These are phyloP conservation scores for Hyperopisus bebe DNA, from an alignment of 2,113 vertebrate genomes.

Conservation along the genomic window DNA sequence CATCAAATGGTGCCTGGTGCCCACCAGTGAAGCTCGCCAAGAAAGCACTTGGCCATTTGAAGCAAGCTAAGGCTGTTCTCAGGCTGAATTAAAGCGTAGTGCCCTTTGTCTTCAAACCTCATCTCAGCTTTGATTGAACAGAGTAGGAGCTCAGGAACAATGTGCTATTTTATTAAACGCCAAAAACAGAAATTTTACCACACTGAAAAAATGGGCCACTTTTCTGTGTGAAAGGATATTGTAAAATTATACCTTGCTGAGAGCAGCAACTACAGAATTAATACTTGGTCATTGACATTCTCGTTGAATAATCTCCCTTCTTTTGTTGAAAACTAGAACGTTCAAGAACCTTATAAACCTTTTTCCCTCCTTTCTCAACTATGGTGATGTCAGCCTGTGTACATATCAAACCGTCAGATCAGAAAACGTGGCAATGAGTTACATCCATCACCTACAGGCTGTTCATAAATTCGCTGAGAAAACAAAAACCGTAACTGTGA, in stretches of 20 bases:
- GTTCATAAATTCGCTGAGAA: neutral
- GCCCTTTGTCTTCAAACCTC: slow-evolving; percentile 25
- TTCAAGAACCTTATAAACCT: neutral
- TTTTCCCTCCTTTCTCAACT: neutral
- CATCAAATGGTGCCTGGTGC: slow-evolving; percentile 46
- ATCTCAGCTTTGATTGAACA: slow-evolving; percentile 14
- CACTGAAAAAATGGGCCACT: neutral
- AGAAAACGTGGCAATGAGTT: neutral
- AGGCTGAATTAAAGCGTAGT: slow-evolving; percentile 18
- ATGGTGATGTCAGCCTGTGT: neutral
- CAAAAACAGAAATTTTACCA: neutral
- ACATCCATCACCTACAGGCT: neutral
- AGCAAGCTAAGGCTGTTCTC: slow-evolving; percentile 22
- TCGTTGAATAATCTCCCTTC: neutral
- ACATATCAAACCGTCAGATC: neutral
- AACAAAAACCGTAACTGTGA: neutral
- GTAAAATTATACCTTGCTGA: neutral
- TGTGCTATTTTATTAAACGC: neutral
- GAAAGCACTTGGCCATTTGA: slow-evolving; percentile 40
- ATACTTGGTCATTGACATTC: neutral
- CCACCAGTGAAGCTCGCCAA: slow-evolving; percentile 41
- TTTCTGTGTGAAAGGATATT: neutral
- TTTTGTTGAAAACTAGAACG: neutral
- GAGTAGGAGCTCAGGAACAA: neutral
- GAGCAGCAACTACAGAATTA: neutral